Percentiles rank a stretch among this genome's conserved stretches.
These are phyloP conservation scores for Saimiri boliviensis DNA, from an alignment of 2,113 vertebrate genomes.

Conservation along the genomic window DNA sequence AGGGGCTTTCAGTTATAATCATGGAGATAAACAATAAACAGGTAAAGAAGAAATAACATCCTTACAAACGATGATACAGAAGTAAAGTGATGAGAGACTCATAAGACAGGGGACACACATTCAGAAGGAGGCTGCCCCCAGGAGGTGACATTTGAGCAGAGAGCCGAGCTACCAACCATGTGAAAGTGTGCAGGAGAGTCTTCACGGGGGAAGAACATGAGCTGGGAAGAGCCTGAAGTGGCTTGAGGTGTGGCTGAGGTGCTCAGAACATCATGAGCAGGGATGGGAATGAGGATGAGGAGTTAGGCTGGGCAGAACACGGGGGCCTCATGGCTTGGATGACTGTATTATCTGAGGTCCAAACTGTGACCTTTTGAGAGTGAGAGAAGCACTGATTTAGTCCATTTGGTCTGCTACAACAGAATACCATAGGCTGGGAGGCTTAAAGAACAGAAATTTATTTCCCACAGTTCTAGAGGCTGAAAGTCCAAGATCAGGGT, in stretches of 20 bases:
- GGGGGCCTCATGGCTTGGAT: not conserved
- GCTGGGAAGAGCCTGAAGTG: not conserved
- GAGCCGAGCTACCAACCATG: not conserved
- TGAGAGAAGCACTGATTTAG: not conserved
- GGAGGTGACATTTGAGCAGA: not conserved
- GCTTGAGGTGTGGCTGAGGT: not conserved
- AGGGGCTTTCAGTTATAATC: not conserved
- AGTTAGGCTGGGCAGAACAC: too few species aligned
- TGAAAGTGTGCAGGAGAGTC: not conserved
- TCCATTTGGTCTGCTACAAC: not conserved
- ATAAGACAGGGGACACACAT: not conserved
- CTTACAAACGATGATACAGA: not conserved
- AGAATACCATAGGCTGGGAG: not conserved
- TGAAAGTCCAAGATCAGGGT: not conserved
- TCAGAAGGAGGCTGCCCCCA: not conserved
- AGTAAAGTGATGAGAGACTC: not conserved
- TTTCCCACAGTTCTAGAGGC: not conserved
- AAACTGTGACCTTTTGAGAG: not conserved
- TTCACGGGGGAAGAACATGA: not conserved
- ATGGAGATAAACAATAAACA: not conserved
- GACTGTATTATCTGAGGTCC: not conserved
- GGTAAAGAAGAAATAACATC: not conserved
- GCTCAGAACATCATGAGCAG: not conserved
- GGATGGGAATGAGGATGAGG: not conserved
- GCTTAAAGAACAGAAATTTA: not conserved